Conservation (phyloP, 2,113 vertebrate genomes). For the Erythrocercus mccallii region DNA sequence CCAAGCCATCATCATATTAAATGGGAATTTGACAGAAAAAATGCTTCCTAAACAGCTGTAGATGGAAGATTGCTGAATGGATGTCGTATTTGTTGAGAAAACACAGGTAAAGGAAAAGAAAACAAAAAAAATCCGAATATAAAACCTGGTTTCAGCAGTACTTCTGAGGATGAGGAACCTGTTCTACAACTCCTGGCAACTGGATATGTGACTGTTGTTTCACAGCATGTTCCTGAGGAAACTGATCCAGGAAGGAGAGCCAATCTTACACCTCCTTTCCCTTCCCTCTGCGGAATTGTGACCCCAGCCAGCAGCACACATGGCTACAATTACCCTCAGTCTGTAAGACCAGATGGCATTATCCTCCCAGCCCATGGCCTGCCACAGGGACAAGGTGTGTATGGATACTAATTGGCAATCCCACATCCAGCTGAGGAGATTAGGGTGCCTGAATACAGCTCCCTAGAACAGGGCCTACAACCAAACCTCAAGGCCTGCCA, state of each 20-base stretch:
- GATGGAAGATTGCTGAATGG: neutral
- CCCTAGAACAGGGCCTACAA: neutral
- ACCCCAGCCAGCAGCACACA: neutral
- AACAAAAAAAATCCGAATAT: neutral
- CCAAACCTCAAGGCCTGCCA: neutral
- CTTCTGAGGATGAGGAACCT: neutral
- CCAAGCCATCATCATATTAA: neutral
- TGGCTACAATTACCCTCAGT: neutral
- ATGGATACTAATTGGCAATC: neutral
- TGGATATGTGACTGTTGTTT: neutral
- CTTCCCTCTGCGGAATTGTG: neutral
- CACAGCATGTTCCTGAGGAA: neutral
- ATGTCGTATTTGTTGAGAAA: neutral
- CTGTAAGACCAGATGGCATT: neutral
- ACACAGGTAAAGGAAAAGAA: neutral
- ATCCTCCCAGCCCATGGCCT: neutral
- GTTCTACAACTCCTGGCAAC: neutral
- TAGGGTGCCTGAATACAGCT: neutral
- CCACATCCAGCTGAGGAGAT: neutral
- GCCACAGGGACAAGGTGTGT: neutral
- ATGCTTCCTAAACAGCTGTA: neutral
- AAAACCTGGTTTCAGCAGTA: neutral
- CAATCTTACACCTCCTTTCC: neutral
- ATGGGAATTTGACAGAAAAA: neutral
- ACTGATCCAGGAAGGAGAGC: neutral